These are phyloP conservation scores for Sceloporus undulatus DNA, from an alignment of 2,113 vertebrate species.

Conservation along the genomic window DNA sequence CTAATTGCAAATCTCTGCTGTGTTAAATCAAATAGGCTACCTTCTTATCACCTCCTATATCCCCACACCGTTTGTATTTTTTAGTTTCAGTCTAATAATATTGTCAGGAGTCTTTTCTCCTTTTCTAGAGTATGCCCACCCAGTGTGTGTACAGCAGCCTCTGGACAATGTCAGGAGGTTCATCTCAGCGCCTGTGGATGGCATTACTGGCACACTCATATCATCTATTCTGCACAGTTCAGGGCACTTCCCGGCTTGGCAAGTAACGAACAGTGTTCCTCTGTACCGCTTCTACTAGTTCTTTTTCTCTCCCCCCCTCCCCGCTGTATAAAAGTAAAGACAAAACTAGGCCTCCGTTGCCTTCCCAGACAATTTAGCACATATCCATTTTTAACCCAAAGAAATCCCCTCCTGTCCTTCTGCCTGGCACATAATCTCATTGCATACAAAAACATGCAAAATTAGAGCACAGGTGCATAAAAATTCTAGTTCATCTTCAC, in stretches of 20 bases:
- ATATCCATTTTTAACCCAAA: background rate
- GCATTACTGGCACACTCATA: background rate
- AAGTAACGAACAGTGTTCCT: conserved; percentile 15
- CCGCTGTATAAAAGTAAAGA: background rate
- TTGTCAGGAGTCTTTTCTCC: conserved; percentile 30
- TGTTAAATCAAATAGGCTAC: background rate
- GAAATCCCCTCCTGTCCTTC: background rate
- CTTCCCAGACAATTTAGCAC: background rate
- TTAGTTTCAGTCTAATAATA: conserved; percentile 20
- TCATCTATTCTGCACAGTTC: conserved; percentile 21
- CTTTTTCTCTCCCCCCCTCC: background rate
- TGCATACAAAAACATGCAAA: background rate
- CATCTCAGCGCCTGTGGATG: conserved; percentile 18
- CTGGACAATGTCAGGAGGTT: conserved; percentile 36
- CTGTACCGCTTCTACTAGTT: background rate
- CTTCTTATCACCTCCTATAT: background rate
- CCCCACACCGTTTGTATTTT: background rate
- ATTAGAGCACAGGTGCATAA: background rate
- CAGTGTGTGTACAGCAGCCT: conserved; percentile 2
- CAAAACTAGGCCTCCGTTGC: background rate
- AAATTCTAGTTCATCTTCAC: background rate
- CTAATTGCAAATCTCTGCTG: background rate
- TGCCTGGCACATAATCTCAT: background rate
- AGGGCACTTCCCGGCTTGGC: conserved; percentile 29
- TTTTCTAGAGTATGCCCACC: conserved; percentile 4